A percentile compares a stretch with the other conserved stretches of the same genome.
Conservation (phyloP, 2,888 invertebrate species). For the Metopia argyrocephala region DNA sequence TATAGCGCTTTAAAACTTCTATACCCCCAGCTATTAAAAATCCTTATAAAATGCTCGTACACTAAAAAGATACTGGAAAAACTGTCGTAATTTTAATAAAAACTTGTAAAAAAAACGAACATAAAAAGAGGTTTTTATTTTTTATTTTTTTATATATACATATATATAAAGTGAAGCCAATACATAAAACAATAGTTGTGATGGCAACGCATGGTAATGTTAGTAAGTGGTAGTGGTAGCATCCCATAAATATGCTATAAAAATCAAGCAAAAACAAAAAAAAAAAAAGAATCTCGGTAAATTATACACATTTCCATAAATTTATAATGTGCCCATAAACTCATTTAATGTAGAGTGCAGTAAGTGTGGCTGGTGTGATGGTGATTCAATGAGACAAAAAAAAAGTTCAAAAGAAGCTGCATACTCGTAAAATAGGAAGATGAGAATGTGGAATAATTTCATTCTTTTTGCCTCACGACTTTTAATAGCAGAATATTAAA, state of each 20-base stretch:
- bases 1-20: background rate
- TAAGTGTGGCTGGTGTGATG: slow-evolving; percentile 37
- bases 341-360: slow-evolving; percentile 38
- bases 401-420: slow-evolving; percentile 21
- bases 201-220: background rate
- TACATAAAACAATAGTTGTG: slow-evolving; percentile 37
- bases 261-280: slow-evolving; percentile 1
- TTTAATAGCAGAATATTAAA: slow-evolving; percentile 41
- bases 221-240: slow-evolving; percentile 18
- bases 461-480: no score
- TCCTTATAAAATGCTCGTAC: background rate
- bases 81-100: background rate
- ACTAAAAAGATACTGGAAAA: slow-evolving; percentile 6
- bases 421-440: slow-evolving; percentile 37
- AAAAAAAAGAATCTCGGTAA: slow-evolving; percentile 27
- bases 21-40: background rate
- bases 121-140: background rate
- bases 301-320: slow-evolving; percentile 46
- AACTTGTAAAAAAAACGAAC: background rate
- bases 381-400: background rate
- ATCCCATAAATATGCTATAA: slow-evolving; percentile 13
- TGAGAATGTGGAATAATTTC: slow-evolving; percentile 22
- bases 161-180: no score
- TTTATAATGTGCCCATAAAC: slow-evolving; percentile 34
- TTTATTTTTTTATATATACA: no score